Conservation (phyloP, 2,888 invertebrate species). For the Campoletis raptor region DNA sequence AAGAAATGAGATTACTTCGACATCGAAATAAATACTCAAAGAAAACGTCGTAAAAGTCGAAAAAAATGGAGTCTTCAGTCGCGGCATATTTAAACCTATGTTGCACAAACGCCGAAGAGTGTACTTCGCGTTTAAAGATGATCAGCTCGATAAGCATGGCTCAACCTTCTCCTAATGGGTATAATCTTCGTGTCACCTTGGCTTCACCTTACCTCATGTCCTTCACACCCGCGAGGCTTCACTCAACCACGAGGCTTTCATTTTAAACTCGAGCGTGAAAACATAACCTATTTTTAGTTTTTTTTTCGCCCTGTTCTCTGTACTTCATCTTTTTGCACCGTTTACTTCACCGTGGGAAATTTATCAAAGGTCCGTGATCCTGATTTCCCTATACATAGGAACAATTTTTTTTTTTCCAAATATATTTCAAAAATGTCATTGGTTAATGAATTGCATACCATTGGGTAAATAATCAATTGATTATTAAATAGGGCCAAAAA, state of each 20-base stretch:
- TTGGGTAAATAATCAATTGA: too few relatives aligned
- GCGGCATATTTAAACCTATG: not conserved
- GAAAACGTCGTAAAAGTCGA: not conserved
- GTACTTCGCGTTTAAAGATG: conserved; percentile 16
- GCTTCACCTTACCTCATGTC: not conserved
- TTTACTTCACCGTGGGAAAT: not conserved
- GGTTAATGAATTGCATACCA: too few relatives aligned
- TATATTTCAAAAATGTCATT: not conserved
- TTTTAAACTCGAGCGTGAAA: conserved; percentile 24
- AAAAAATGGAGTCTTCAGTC: not conserved
- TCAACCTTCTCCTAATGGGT: conserved; percentile 43
- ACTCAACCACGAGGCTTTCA: conserved; percentile 10
- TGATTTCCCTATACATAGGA: not conserved
- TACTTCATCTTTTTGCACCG: not conserved
- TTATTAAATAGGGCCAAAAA: too few relatives aligned
- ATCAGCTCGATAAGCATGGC: conserved; percentile 44
- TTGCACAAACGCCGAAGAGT: conserved; percentile 1
- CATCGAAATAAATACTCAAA: not conserved
- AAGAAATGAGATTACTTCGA: not conserved
- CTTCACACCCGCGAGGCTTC: not conserved
- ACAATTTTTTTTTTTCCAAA: not conserved
- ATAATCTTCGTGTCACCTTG: conserved; percentile 17
- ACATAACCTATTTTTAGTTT: conserved; percentile 12
- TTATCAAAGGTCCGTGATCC: not conserved
- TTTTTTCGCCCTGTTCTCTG: not conserved